A percentile compares a stretch with the other conserved stretches of the same genome.
Evolutionary conservation across 2,113 vertebrate species (phyloP).

Genomic region (Atrichornis clamosus): DNA sequence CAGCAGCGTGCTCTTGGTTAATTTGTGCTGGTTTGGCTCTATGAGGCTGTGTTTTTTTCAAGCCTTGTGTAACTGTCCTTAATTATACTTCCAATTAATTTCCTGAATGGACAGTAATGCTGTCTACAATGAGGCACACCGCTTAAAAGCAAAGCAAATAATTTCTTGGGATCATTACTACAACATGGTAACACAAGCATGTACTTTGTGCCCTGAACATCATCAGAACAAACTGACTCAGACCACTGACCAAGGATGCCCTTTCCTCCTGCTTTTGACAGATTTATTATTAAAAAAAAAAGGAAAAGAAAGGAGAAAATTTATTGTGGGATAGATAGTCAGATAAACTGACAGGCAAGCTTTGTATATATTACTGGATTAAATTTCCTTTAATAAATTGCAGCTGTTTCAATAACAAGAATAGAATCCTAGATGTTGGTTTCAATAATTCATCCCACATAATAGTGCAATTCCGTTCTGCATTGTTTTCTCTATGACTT

Average conservation of each 20-base stretch:
- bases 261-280: not conserved
- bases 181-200: not conserved
- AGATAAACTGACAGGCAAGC: not conserved
- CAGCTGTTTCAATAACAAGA: not conserved
- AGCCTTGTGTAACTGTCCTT: not conserved
- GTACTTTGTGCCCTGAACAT: not conserved
- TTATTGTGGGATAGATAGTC: not conserved
- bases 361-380: not conserved
- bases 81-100: not conserved
- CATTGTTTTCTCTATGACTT: not conserved
- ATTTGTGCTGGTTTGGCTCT: not conserved
- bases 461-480: not conserved
- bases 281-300: not conserved
- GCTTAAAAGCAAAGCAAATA: not conserved
- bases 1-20: not conserved
- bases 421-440: not conserved
- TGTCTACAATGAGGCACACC: not conserved
- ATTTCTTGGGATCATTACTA: not conserved
- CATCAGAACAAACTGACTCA: not conserved
- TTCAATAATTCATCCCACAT: not conserved
- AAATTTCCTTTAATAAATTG: conserved; percentile 1
- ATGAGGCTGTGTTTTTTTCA: not conserved
- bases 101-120: not conserved
- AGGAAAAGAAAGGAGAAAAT: not conserved
- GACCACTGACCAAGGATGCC: not conserved